A percentile compares a stretch with the other conserved stretches of the same genome.
Conservation (phyloP, 2,888 invertebrate genomes). For the Alentia gelatinosa region DNA sequence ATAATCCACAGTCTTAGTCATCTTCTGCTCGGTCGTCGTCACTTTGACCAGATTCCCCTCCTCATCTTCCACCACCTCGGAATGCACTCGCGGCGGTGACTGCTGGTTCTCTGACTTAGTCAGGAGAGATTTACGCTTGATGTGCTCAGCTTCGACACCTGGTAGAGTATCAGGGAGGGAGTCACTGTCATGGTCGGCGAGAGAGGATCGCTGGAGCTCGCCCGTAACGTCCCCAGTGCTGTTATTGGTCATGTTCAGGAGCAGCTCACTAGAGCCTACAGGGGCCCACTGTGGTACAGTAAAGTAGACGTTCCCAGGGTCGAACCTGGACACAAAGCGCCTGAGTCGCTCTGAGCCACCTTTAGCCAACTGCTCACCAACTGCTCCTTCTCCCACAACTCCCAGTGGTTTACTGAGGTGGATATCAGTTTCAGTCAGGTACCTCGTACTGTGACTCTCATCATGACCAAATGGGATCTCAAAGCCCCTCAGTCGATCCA, state of each 20-base stretch:
- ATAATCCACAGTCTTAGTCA: conserved; percentile 58
- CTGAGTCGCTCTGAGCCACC: background rate
- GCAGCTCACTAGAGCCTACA: conserved; percentile 40
- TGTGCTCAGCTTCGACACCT: background rate
- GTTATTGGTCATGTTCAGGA: background rate
- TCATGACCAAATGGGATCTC: conserved; percentile 8
- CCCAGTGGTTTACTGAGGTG: background rate
- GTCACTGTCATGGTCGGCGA: background rate
- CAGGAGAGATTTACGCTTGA: background rate
- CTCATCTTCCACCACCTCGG: conserved; percentile 51
- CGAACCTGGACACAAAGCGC: conserved; percentile 49
- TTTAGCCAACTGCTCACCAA: too few relatives aligned
- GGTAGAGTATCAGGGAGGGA: conserved; percentile 19
- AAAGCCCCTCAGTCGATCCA: conserved; percentile 20
- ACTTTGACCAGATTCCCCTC: conserved; percentile 59
- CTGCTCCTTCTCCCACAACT: background rate
- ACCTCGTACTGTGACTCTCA: background rate
- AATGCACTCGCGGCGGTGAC: conserved; percentile 52
- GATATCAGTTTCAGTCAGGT: background rate
- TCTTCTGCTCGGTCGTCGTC: conserved; percentile 57
- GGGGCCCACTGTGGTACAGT: conserved; percentile 37
- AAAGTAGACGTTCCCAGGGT: conserved; percentile 52
- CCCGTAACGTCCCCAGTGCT: background rate
- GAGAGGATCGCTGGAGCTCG: background rate
- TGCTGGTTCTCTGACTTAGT: conserved; percentile 50